Conservation (phyloP, 2,797 vertebrate genomes). For the Hippoglossus hippoglossus region DNA sequence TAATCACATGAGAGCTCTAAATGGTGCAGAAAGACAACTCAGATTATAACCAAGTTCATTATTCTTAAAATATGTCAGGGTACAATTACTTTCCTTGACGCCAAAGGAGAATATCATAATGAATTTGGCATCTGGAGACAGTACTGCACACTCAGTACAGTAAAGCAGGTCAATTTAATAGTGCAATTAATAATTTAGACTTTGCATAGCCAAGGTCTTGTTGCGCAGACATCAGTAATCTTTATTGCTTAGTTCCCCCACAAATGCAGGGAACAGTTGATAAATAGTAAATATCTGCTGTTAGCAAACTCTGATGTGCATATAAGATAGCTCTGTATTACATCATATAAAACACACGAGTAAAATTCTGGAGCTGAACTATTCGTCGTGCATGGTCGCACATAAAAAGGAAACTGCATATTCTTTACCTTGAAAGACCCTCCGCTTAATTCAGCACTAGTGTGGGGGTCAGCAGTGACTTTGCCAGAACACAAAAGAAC, state of each 20-base stretch:
- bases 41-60: too few species aligned
- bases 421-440: constrained; percentile 27
- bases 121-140: neutral
- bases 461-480: constrained; percentile 21
- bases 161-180: constrained; percentile 1
- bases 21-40: too few species aligned
- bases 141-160: neutral
- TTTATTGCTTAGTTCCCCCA: too few species aligned
- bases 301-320: neutral
- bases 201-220: neutral
- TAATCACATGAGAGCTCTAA: too few species aligned
- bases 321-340: too few species aligned
- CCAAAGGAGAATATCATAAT: constrained; percentile 4
- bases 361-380: neutral
- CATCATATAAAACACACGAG: too few species aligned
- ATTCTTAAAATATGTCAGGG: too few species aligned
- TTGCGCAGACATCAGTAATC: neutral
- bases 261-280: neutral
- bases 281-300: constrained; percentile 7
- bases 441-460: constrained; percentile 6
- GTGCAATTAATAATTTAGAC: constrained; percentile 9
- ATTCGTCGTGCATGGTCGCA: constrained; percentile 11
- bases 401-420: constrained; percentile 3
- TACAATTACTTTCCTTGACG: too few species aligned
- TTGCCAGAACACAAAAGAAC: constrained; percentile 30